phyloP scores from a whole-genome alignment of 2,797 vertebrate genomes.

The Argentina silus region DNA sequence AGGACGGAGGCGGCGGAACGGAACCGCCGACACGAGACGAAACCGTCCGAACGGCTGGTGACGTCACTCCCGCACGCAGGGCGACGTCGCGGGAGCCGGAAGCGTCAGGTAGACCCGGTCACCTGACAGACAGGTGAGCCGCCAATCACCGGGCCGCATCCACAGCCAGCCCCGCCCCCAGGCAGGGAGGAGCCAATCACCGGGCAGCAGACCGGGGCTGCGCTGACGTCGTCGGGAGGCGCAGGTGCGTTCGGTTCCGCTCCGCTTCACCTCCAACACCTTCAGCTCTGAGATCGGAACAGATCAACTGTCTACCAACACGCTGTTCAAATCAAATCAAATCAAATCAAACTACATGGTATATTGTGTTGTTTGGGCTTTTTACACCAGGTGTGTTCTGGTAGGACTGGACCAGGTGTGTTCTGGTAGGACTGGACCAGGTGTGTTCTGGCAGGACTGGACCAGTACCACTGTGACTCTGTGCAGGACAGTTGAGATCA shows the following conservation, averaged over 20 bases:
- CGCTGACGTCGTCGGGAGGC: slow-evolving; percentile 48
- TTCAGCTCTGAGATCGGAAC: not conserved
- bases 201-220: not conserved
- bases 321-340: not conserved
- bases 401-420: too few species aligned
- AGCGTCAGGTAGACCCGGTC: slow-evolving; percentile 68
- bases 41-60: too few species aligned
- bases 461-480: too few species aligned
- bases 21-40: slow-evolving; percentile 18
- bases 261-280: too few species aligned
- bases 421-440: too few species aligned
- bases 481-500: too few species aligned
- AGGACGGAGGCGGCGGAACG: too few species aligned
- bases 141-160: slow-evolving; percentile 54
- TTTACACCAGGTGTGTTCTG: too few species aligned
- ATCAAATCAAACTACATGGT: not conserved
- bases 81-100: slow-evolving; percentile 59
- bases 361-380: too few species aligned
- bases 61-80: not conserved
- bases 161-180: slow-evolving; percentile 49
- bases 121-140: slow-evolving; percentile 57
- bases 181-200: slow-evolving; percentile 49
- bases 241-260: slow-evolving; percentile 62
- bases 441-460: too few species aligned
- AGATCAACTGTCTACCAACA: slow-evolving; percentile 1